Base-by-base conservation (phyloP, 2,888 invertebrate species). In the Allolobophora icterica region DNA sequence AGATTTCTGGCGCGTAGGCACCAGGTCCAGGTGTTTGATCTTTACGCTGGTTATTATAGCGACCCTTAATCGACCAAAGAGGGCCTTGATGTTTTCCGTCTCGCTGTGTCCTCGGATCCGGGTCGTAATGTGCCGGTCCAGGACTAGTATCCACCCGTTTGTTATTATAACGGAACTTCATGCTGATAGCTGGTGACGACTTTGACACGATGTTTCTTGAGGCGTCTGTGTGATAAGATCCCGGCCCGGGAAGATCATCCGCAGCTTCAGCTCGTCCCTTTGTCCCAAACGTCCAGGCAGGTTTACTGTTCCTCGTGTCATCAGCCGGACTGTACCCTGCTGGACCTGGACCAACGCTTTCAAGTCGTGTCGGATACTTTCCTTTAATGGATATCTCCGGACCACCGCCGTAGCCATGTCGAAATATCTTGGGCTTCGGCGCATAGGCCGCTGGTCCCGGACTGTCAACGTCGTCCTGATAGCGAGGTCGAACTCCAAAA, bases 1-100 rank as follows among this genome's bases (percentile, higher is more conserved):
- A 87, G 33, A 87, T 24, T 87, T 87, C 87, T 21, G 87, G 87
- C 21, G 87, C 87, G 34, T 87, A 87, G 35, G 87, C 87, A 38
- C 87, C 87, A n/a, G 87, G 90, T n/a, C 90, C 90, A 21, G 90
- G 90, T 33, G n/a, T 84, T 30, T 38, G 40, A 38, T 38, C 40
- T 34, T n/a, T 33, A 30, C 45, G 34, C 24, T 21, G 38, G 38
- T 35, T 33, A 87, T 87, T 87, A 33, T 87, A 87, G 35, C 87
- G 34, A 35, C 87, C 87, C 38, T 87, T 87, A 24, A 87, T 87
- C 34, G 87, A 87, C 87, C 87, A 87, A 6, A 87, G 87, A 34
- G 87, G 87, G 35, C 87, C 87, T 17, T 87, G 87, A 87, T 87
- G 87, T 35, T 33, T 87, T 35, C 87, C 87, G 24, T 87, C 87